These are phyloP conservation scores for Barnardius zonarius DNA, from an alignment of 2,113 vertebrate species.

Conservation along the genomic window DNA sequence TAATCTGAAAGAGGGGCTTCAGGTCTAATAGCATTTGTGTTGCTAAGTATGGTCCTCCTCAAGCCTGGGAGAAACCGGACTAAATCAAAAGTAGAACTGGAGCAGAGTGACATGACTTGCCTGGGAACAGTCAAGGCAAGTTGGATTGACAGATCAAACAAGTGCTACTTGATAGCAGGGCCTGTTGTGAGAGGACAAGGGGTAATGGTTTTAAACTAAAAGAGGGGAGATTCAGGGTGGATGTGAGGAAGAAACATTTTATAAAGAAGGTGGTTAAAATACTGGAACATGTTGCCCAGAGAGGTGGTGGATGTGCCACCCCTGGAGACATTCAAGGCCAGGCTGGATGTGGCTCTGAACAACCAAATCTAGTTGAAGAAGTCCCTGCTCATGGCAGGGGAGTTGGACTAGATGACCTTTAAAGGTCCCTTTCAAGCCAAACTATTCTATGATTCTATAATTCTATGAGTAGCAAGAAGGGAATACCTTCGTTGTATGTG, in stretches of 20 bases:
- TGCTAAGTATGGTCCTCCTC: neutral
- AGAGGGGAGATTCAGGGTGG: neutral
- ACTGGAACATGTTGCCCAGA: neutral
- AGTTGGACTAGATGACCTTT: neutral
- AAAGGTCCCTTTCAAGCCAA: neutral
- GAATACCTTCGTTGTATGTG: neutral
- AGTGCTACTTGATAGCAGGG: neutral
- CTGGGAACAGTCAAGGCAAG: neutral
- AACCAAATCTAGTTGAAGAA: neutral
- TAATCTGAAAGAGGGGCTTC: neutral
- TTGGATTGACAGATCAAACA: neutral
- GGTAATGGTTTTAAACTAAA: neutral
- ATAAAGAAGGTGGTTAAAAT: neutral
- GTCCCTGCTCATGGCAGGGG: neutral
- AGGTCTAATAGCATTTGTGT: neutral
- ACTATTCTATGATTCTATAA: neutral
- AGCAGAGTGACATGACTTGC: neutral
- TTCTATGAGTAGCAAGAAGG: neutral
- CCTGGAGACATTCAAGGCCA: neutral
- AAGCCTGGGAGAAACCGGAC: neutral
- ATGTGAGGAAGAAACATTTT: neutral
- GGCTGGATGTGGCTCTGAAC: neutral
- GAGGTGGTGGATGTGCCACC: neutral
- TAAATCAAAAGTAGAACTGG: neutral
- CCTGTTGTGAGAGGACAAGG: neutral